These are phyloP conservation scores for Cyrtonyx montezumae DNA, from an alignment of 2,113 vertebrate species.

Conservation along the genomic window DNA sequence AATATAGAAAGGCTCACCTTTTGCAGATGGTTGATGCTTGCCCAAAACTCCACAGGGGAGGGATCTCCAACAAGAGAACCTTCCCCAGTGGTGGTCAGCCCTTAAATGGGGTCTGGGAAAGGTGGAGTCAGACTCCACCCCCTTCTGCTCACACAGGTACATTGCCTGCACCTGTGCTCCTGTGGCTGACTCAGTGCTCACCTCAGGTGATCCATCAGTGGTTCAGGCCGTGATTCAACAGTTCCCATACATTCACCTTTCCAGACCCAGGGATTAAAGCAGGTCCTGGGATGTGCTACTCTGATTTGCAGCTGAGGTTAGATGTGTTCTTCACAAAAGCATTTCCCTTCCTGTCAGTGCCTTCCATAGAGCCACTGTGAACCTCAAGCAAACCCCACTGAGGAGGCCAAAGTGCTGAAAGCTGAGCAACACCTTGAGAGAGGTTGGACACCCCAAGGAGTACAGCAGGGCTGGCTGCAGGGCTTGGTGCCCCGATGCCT, in stretches of 20 bases:
- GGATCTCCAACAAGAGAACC: too few relatives aligned
- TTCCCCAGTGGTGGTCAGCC: too few relatives aligned
- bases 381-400: background rate
- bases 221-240: too few relatives aligned
- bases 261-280: background rate
- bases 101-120: too few relatives aligned
- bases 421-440: background rate
- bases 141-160: too few relatives aligned
- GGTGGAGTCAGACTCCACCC: too few relatives aligned
- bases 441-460: background rate
- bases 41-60: too few relatives aligned
- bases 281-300: background rate
- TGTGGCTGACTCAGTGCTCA: too few relatives aligned
- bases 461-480: conserved; percentile 8
- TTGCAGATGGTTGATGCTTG: too few relatives aligned
- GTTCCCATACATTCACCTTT: background rate
- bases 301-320: background rate
- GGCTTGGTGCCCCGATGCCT: conserved; percentile 15
- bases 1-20: too few relatives aligned
- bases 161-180: too few relatives aligned
- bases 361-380: background rate
- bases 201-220: too few relatives aligned
- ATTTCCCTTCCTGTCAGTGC: background rate
- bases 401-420: background rate
- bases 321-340: background rate